phyloP scores from a whole-genome alignment of 2,113 vertebrate genomes.

The Tretioscincus oriximinensis region DNA sequence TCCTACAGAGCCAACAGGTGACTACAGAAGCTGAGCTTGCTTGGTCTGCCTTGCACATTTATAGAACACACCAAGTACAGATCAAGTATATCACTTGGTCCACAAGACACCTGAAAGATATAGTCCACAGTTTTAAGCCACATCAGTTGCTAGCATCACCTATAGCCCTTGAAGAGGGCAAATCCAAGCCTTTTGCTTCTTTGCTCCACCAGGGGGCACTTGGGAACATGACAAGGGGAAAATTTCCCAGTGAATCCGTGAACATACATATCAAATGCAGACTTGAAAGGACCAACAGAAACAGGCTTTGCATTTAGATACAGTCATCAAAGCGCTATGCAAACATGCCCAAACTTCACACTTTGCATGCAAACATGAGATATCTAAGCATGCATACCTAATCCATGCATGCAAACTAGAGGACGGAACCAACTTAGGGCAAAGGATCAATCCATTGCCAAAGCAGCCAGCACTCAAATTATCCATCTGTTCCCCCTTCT shows the following conservation, averaged over 20 bases:
- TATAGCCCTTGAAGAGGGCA: not conserved
- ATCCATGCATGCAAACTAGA: not conserved
- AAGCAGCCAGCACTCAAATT: constrained; percentile 8
- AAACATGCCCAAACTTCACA: constrained; percentile 18
- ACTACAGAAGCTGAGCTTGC: constrained; percentile 42
- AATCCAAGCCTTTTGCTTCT: not conserved
- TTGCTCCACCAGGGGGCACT: constrained; percentile 17
- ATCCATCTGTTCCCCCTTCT: constrained; percentile 72
- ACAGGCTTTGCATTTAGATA: constrained; percentile 27
- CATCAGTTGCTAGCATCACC: not conserved
- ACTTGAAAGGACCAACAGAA: constrained; percentile 27
- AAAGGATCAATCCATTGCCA: constrained; percentile 5
- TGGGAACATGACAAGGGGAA: not conserved
- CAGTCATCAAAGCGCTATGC: constrained; percentile 15
- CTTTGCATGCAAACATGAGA: constrained; percentile 19
- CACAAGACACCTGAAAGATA: constrained; percentile 8
- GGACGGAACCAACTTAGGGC: constrained; percentile 14
- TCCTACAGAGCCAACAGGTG: constrained; percentile 62
- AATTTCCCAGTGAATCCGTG: not conserved
- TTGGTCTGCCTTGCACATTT: constrained; percentile 34
- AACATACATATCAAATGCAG: constrained; percentile 8
- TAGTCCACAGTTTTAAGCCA: not conserved
- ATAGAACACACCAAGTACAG: constrained; percentile 42
- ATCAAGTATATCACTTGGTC: constrained; percentile 41
- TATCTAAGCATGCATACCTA: not conserved